Conservation (phyloP, 2,888 invertebrate genomes). For the Mimachlamys varia region DNA sequence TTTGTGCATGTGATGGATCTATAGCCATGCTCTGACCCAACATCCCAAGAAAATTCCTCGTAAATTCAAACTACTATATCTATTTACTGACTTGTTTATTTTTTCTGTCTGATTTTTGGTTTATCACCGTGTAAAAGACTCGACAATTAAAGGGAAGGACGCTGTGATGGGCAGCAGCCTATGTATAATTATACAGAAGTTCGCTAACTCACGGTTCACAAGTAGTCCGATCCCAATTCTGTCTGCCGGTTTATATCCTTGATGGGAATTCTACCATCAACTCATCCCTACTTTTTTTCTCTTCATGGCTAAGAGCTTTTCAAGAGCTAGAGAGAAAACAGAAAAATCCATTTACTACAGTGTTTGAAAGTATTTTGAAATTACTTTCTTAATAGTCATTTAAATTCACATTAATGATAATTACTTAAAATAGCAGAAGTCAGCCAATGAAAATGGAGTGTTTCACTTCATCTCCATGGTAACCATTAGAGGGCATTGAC, state of each 20-base stretch:
- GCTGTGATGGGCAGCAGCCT: conserved; percentile 5
- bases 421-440: conserved; percentile 23
- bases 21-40: background rate
- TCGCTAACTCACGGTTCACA: background rate
- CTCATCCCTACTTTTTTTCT: background rate
- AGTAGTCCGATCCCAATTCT: background rate
- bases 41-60: conserved; percentile 31
- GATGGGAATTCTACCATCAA: conserved; percentile 18
- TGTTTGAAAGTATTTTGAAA: conserved; percentile 12
- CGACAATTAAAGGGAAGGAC: background rate
- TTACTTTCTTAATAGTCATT: conserved; percentile 28
- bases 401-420: conserved; percentile 36
- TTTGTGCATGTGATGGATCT: background rate
- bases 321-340: conserved; percentile 19
- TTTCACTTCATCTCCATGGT: background rate
- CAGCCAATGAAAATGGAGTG: background rate
- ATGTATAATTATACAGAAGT: background rate
- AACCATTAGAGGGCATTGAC: background rate
- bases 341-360: background rate
- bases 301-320: background rate
- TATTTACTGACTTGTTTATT: background rate
- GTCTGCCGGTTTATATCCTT: background rate
- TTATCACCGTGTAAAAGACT: conserved; percentile 21
- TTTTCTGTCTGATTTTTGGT: conserved; percentile 26
- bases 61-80: conserved; percentile 34